These are phyloP conservation scores for Cordilura impudica DNA, from an alignment of 2,888 invertebrate genomes.

Conservation along the genomic window DNA sequence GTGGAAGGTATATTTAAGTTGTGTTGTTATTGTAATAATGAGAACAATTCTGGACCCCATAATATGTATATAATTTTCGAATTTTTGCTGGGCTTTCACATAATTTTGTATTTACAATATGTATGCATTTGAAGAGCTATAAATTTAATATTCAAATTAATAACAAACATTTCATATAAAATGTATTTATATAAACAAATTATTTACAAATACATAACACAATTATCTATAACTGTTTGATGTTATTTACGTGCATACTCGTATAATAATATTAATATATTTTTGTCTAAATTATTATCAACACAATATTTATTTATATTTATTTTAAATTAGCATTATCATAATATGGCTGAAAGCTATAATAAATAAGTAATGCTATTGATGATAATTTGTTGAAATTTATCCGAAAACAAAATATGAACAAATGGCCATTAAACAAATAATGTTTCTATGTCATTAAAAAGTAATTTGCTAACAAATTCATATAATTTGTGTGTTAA, in stretches of 20 bases:
- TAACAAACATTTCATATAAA: background rate
- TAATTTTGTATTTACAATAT: too few species aligned
- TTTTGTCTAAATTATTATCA: constrained; percentile 18
- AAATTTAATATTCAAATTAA: background rate
- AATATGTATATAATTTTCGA: background rate
- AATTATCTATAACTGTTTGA: constrained; percentile 45
- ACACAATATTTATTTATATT: constrained; percentile 21
- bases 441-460: too few species aligned
- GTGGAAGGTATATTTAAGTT: too few species aligned
- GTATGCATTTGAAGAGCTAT: background rate
- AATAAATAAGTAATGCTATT: constrained; percentile 53
- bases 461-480: too few species aligned
- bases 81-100: background rate
- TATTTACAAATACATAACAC: constrained; percentile 55
- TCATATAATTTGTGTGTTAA: too few species aligned
- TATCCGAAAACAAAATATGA: too few species aligned
- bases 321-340: constrained; percentile 40
- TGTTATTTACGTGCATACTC: constrained; percentile 17
- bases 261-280: constrained; percentile 2
- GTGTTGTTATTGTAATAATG: too few species aligned
- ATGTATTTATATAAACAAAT: constrained; percentile 33
- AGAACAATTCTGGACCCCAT: too few species aligned
- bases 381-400: constrained; percentile 45
- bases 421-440: background rate
- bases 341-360: constrained; percentile 41